Percentiles rank a stretch among this genome's conserved stretches.
phyloP scores from a whole-genome alignment of 2,888 invertebrate genomes.

The Apamea monoglypha region DNA sequence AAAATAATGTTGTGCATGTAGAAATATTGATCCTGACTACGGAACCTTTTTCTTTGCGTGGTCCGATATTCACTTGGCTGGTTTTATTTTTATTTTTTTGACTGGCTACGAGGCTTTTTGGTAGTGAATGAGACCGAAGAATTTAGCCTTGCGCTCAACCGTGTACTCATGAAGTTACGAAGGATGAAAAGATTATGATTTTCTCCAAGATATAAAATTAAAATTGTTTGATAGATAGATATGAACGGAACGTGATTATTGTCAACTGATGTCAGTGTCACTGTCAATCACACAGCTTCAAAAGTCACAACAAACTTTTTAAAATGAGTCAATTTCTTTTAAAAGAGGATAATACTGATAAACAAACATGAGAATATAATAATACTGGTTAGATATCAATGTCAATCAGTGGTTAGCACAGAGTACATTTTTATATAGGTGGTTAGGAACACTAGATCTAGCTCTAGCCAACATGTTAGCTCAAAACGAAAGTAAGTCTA shows the following conservation, averaged over 20 bases:
- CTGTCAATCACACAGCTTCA: background rate
- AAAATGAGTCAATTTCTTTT: slow-evolving; percentile 43
- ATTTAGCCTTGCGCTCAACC: background rate
- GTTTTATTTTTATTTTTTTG: background rate
- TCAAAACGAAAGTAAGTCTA: slow-evolving; percentile 53
- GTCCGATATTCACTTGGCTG: too few species aligned
- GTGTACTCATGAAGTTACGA: background rate
- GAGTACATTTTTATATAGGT: too few species aligned
- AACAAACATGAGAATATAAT: slow-evolving; percentile 6
- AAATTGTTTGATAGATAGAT: background rate
- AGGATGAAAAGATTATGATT: background rate
- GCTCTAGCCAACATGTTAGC: slow-evolving; percentile 43
- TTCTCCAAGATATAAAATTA: background rate
- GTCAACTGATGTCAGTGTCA: background rate
- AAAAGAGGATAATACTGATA: slow-evolving; percentile 35
- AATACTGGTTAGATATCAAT: background rate
- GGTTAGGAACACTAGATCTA: background rate
- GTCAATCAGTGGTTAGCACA: slow-evolving; percentile 12
- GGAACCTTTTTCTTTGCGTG: too few species aligned
- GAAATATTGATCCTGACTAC: too few species aligned
- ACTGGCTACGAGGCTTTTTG: slow-evolving; percentile 6
- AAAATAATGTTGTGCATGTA: too few species aligned
- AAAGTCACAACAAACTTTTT: slow-evolving; percentile 53
- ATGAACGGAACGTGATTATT: background rate
- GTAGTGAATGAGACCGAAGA: background rate